Evolutionary conservation across 2,113 vertebrate species (phyloP).

Genomic region (Saccopteryx leptura): DNA sequence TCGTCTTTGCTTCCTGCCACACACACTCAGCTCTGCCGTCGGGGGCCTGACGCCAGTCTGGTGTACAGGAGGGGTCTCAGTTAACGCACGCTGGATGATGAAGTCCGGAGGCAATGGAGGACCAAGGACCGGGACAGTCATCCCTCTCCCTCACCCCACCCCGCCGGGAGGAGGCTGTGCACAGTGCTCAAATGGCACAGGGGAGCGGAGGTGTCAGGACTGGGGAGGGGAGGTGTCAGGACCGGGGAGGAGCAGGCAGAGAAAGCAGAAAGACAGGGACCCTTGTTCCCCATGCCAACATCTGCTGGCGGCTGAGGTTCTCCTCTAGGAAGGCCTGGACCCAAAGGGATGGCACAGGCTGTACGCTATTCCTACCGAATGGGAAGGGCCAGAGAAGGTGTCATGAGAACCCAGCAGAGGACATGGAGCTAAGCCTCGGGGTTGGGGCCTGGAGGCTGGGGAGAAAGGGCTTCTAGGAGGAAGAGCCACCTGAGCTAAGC

Average conservation of each 20-base stretch:
- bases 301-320: background rate
- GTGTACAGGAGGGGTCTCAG: background rate
- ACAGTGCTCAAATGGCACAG: background rate
- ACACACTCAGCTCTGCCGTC: background rate
- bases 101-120: background rate
- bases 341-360: rapidly evolving
- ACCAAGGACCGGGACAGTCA: background rate
- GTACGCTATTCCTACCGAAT: background rate
- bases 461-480: background rate
- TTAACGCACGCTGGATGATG: background rate
- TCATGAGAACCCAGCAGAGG: background rate
- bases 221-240: background rate
- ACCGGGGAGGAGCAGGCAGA: background rate
- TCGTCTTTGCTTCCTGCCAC: background rate
- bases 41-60: background rate
- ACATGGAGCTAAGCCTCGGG: rapidly evolving
- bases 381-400: background rate
- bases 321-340: background rate
- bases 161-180: background rate
- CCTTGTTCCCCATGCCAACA: background rate
- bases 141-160: background rate
- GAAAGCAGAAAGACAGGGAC: background rate
- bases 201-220: background rate
- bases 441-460: rapidly evolving
- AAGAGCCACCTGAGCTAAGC: background rate